These are phyloP conservation scores for Alouatta palliata DNA, from an alignment of 2,113 vertebrate genomes.

Conservation along the genomic window DNA sequence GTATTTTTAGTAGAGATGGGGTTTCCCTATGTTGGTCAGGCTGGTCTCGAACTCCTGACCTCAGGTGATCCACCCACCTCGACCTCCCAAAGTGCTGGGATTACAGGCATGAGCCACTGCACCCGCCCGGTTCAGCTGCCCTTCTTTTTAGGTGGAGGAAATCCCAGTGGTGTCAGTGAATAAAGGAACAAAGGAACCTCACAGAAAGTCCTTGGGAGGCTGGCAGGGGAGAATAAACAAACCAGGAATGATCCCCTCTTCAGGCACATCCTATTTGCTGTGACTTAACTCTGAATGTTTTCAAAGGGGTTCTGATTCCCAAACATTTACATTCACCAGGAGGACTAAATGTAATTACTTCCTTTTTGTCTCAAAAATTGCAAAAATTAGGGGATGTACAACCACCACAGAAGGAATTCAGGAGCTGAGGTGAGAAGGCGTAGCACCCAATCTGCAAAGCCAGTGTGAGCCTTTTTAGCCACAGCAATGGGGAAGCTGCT, in stretches of 20 bases:
- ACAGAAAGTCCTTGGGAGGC: not conserved
- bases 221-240: not conserved
- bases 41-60: too few species aligned
- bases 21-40: too few species aligned
- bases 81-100: too few species aligned
- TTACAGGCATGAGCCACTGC: too few species aligned
- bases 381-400: conserved; percentile 48
- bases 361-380: conserved; percentile 43
- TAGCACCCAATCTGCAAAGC: conserved; percentile 42
- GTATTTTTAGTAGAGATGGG: too few species aligned
- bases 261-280: not conserved
- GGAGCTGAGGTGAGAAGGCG: conserved; percentile 5
- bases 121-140: too few species aligned
- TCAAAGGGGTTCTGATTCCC: conserved; percentile 46
- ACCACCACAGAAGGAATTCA: conserved; percentile 40
- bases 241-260: not conserved
- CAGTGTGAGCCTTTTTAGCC: conserved; percentile 62
- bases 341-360: conserved; percentile 41
- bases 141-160: not conserved
- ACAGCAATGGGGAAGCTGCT: conserved; percentile 9
- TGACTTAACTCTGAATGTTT: not conserved
- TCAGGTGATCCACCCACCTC: too few species aligned
- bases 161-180: not conserved
- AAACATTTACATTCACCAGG: conserved; percentile 59
- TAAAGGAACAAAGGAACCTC: not conserved